These are phyloP conservation scores for Drosophila bocki DNA, from an alignment of 1,140 invertebrate species.

Conservation along the genomic window DNA sequence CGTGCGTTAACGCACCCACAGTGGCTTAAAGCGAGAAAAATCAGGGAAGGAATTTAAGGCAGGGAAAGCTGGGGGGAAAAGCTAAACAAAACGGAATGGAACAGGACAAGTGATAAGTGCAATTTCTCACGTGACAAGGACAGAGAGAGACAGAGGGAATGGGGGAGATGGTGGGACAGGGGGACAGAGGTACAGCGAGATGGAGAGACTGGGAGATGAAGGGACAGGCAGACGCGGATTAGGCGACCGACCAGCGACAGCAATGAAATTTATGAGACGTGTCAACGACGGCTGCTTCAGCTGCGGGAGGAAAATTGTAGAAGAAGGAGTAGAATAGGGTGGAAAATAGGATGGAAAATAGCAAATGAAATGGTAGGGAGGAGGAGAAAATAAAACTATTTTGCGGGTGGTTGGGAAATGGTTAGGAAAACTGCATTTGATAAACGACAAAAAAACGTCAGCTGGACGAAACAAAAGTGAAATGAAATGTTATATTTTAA, in stretches of 20 bases:
- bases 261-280: conserved; percentile 76
- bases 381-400: conserved; percentile 11
- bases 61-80: not conserved
- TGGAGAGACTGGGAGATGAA: conserved; percentile 36
- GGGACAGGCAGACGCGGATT: conserved; percentile 54
- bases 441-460: conserved; percentile 39
- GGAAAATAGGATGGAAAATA: conserved; percentile 4
- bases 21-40: conserved; percentile 30
- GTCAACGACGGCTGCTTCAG: conserved; percentile 40
- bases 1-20: conserved; percentile 28
- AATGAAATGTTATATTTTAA: conserved; percentile 16
- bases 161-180: conserved; percentile 10
- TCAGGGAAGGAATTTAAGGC: conserved; percentile 20
- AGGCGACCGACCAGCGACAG: conserved; percentile 68
- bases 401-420: not conserved
- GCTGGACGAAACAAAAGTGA: conserved; percentile 33
- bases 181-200: not conserved
- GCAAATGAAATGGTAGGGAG: not conserved
- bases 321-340: not conserved
- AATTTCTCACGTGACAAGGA: conserved; percentile 73
- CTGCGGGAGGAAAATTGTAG: not conserved
- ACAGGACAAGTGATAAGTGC: conserved; percentile 64
- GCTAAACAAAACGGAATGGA: conserved; percentile 14
- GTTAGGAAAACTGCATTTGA: conserved; percentile 19
- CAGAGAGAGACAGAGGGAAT: conserved; percentile 8